A percentile compares a stretch with the other conserved stretches of the same genome.
Conservation (phyloP, 2,888 invertebrate genomes). For the Embidobia sp. region DNA sequence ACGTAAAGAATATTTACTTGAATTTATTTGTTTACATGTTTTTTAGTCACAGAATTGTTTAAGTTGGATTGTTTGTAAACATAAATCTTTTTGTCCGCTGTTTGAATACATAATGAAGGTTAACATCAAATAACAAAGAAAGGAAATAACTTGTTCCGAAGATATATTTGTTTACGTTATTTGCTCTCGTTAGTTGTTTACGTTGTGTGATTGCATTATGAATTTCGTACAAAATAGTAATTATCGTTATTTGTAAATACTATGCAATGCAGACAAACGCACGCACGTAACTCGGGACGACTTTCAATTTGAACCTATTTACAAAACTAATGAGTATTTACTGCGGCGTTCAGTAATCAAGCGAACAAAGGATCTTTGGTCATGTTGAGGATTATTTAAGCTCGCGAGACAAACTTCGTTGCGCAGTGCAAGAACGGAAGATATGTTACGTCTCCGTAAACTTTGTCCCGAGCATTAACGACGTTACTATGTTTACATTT, state of each 20-base stretch:
- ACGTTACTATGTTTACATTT: constrained; percentile 18
- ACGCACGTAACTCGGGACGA: constrained; percentile 2
- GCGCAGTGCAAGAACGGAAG: constrained; percentile 28
- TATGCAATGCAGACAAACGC: background rate
- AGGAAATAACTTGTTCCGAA: no score
- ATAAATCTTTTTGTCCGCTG: no score
- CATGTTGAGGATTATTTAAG: constrained; percentile 71
- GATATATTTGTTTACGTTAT: no score
- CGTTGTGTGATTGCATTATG: no score
- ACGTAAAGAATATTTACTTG: no score
- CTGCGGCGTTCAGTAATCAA: constrained; percentile 75
- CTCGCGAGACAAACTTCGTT: constrained; percentile 35
- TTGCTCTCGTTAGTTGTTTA: no score
- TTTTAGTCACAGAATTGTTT: no score
- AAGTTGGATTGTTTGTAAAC: no score
- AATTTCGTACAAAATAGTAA: no score
- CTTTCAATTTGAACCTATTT: constrained; percentile 69
- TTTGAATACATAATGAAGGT: no score
- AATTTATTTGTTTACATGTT: no score
- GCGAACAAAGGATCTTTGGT: constrained; percentile 76
- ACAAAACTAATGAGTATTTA: constrained; percentile 76
- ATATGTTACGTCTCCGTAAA: constrained; percentile 62
- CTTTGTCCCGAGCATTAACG: constrained; percentile 63
- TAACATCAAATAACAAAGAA: no score
- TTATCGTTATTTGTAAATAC: background rate